Base-by-base conservation (phyloP, 2,888 invertebrate species). In the Smittia aterrima region DNA sequence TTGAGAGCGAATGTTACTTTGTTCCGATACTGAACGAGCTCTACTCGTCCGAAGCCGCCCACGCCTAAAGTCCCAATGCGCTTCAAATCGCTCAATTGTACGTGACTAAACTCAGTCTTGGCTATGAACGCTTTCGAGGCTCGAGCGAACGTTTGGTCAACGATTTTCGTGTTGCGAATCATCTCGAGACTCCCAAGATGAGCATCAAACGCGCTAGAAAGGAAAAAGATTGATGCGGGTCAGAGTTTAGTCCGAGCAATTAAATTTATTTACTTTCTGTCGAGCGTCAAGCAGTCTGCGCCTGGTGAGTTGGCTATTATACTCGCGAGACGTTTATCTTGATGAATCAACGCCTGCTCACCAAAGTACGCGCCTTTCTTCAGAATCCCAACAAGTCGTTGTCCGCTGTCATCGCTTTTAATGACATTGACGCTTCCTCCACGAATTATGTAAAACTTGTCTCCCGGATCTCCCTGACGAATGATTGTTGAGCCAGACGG, bases 11-110 rank as follows among this genome's bases (percentile, higher is more conserved):
- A 95, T 0, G 87, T 86, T 74, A 86, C 81, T 0, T 84, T 84
- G 74, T 80, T 81, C 71, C 85, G 85, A 79, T 89, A 87, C 27
- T 86, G 85, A 20, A 91, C 91, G 75, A 94, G 84, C 79, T 93
- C 95, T 0, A 96, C 96, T 1, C 95, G 86, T 0, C 96, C 96
- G 80, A 96, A 96, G 1, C 96, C 96, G 3, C 97, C 97, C 13
- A 96, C 92, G 0, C 97, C 97, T 77, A 97, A 85, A 0, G 95
- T 96, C 22, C 92, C 92, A 18, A 94, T 85, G 75, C 90, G 88
- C 78, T 92, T 91, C 77, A 98, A 84, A 79, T 96, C 92, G 25
- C 87, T 86, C 66, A 97, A 83, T 74, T 89, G 86, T 27, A 97
- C 85, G 76, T 88, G 86, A 25, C 87, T 86, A 80, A 89, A 89